These are phyloP conservation scores for Bubalus kerabau DNA, from an alignment of 2,113 vertebrate genomes.

Conservation along the genomic window DNA sequence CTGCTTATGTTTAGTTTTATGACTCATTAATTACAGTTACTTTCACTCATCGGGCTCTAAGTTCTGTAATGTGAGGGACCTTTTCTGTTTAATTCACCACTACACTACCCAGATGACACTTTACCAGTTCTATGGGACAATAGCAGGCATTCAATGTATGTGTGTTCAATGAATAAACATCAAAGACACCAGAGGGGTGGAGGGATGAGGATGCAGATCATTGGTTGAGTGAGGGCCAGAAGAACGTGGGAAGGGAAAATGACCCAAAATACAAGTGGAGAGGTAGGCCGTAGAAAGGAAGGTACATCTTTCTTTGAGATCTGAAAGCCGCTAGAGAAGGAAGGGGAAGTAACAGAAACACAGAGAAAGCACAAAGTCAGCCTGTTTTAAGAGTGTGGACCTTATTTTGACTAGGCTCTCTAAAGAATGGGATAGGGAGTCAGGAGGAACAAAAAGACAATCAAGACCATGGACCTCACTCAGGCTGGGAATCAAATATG, in stretches of 20 bases:
- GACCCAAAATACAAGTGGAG: not conserved
- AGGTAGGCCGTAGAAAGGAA: not conserved
- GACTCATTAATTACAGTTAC: not conserved
- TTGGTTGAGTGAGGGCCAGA: not conserved
- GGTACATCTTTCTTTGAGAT: not conserved
- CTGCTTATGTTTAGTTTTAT: not conserved
- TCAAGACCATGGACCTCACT: not conserved
- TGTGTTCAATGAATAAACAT: not conserved
- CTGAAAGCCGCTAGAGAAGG: not conserved
- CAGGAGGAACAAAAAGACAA: not conserved
- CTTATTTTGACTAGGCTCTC: not conserved
- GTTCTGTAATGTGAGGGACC: not conserved
- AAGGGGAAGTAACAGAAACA: not conserved
- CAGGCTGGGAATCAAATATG: not conserved
- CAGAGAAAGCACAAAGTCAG: not conserved
- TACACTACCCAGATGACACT: not conserved
- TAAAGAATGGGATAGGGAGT: not conserved
- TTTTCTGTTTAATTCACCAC: not conserved
- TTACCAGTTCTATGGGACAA: not conserved
- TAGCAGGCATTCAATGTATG: not conserved
- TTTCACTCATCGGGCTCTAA: not conserved
- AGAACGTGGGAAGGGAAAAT: not conserved
- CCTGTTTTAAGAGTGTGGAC: not conserved
- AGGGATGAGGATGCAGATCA: not conserved
- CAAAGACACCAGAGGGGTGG: not conserved